A percentile compares a stretch with the other conserved stretches of the same genome.
Evolutionary conservation across 2,888 invertebrate species (phyloP).

Genomic region (Rhaphigaster nebulosa): DNA sequence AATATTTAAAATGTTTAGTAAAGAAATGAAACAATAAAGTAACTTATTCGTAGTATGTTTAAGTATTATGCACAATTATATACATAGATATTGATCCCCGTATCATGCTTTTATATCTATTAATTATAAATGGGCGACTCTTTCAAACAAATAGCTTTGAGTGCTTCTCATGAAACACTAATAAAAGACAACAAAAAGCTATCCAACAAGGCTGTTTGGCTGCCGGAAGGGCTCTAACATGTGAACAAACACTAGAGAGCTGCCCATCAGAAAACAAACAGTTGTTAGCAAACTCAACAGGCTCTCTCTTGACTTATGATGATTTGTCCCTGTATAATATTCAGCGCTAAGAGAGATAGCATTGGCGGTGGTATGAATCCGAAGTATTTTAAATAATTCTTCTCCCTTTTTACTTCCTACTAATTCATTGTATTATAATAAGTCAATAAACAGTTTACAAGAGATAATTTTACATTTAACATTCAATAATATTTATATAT

Average conservation of each 20-base stretch:
- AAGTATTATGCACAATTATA: too few species aligned
- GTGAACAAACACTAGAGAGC: constrained; percentile 29
- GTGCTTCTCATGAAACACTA: not conserved
- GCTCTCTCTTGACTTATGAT: not conserved
- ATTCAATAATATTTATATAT: too few species aligned
- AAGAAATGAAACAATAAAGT: too few species aligned
- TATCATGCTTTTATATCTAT: not conserved
- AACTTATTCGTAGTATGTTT: too few species aligned
- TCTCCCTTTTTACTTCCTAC: too few species aligned
- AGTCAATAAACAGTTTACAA: too few species aligned
- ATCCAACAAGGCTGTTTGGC: not conserved
- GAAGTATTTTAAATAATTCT: too few species aligned
- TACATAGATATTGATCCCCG: too few species aligned
- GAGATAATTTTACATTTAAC: too few species aligned
- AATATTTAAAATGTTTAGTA: too few species aligned
- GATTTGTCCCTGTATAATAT: not conserved
- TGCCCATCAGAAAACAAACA: constrained; percentile 28
- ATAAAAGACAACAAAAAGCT: not conserved
- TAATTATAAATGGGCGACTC: not conserved
- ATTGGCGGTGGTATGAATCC: not conserved
- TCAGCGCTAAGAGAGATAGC: not conserved
- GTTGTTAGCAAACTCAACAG: constrained; percentile 35
- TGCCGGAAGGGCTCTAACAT: constrained; percentile 12
- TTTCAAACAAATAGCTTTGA: not conserved
- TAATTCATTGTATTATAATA: too few species aligned